phyloP scores from a whole-genome alignment of 1,140 invertebrate genomes.

The Zaprionus tsacasi region DNA sequence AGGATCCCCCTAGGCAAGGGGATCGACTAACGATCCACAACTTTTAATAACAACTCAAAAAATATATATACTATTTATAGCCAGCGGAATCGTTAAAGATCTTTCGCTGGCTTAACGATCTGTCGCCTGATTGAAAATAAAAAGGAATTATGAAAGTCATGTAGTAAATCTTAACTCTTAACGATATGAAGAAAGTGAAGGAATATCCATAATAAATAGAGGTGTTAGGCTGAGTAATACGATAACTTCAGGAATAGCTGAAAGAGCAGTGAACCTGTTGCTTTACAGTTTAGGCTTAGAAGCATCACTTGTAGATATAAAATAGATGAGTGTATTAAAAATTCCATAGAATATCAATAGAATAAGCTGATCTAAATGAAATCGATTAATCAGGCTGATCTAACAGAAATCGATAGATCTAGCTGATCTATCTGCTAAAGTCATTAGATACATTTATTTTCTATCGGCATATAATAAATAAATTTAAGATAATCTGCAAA shows the following conservation, averaged over 20 bases:
- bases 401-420: too few species aligned
- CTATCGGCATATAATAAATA: not conserved
- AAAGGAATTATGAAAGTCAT: not conserved
- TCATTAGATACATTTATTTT: not conserved
- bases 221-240: too few species aligned
- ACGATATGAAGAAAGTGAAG: not conserved
- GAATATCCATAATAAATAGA: too few species aligned
- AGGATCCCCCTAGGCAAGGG: not conserved
- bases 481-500: not conserved
- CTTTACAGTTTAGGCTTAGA: too few species aligned
- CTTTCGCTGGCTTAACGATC: not conserved
- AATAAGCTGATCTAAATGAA: not conserved
- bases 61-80: not conserved
- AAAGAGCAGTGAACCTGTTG: too few species aligned
- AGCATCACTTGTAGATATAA: too few species aligned
- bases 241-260: not conserved
- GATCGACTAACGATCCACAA: not conserved
- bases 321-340: too few species aligned
- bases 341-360: not conserved
- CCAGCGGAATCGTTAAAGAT: constrained; percentile 1
- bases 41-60: constrained; percentile 1
- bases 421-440: not conserved
- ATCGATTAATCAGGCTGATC: too few species aligned
- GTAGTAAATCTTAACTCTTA: not conserved
- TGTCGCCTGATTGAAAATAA: not conserved